Conservation (phyloP, 2,888 invertebrate genomes). For the Allolobophora icterica region DNA sequence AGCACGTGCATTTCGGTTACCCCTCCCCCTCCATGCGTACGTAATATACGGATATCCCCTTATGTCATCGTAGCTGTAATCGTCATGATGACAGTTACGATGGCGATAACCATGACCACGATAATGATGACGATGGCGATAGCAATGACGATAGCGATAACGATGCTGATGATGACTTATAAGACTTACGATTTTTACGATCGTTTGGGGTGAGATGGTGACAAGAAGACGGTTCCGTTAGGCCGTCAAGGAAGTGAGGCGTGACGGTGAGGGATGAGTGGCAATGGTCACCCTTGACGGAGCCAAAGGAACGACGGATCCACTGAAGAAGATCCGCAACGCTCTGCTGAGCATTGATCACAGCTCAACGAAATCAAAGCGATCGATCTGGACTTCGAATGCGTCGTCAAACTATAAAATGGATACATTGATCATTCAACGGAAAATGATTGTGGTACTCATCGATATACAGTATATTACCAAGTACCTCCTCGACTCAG, state of each 20-base stretch:
- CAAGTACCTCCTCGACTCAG: too few relatives aligned
- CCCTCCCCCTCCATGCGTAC: too few relatives aligned
- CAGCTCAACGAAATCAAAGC: not conserved
- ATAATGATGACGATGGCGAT: not conserved
- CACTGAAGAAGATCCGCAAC: not conserved
- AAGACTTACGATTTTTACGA: not conserved
- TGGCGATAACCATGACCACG: not conserved
- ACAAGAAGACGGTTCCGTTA: not conserved
- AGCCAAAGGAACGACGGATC: not conserved
- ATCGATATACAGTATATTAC: too few relatives aligned
- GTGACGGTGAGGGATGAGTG: not conserved
- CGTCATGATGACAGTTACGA: not conserved
- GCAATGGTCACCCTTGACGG: not conserved
- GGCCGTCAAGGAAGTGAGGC: not conserved
- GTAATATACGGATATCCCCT: too few relatives aligned
- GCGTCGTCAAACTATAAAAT: not conserved
- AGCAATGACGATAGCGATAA: too few relatives aligned
- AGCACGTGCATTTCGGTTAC: too few relatives aligned
- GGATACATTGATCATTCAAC: too few relatives aligned
- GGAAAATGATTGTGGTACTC: too few relatives aligned
- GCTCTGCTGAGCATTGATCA: not conserved
- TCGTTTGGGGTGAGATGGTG: constrained; percentile 14
- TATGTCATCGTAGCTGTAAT: too few relatives aligned
- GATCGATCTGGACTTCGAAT: not conserved
- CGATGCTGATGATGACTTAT: too few relatives aligned